Conservation (phyloP, 2,888 invertebrate species). For the Chrysotoxum bicinctum region DNA sequence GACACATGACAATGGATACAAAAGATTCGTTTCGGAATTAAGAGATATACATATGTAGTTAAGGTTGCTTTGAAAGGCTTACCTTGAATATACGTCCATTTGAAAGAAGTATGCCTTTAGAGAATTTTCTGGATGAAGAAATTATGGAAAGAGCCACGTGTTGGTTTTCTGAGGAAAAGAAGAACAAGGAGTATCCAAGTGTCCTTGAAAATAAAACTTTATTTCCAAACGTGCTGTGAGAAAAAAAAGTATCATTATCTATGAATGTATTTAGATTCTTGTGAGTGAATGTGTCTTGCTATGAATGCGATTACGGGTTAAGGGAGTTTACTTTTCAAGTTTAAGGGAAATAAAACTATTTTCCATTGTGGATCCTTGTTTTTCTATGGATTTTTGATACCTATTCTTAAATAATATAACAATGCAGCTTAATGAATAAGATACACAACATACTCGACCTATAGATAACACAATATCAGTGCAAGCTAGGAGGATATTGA, state of each 20-base stretch:
- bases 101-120: neutral
- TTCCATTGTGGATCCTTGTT: neutral
- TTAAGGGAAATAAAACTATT: neutral
- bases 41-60: neutral
- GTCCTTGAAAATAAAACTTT: neutral
- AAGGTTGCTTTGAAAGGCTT: neutral
- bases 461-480: no score
- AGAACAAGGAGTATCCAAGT: neutral
- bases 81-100: neutral
- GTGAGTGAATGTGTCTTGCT: neutral
- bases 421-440: no score
- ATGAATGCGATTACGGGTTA: neutral
- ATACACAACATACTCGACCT: no score
- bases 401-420: no score
- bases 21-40: neutral
- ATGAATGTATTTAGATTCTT: neutral
- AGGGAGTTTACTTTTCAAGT: neutral
- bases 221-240: neutral
- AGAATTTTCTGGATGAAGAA: neutral
- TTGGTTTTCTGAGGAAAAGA: neutral
- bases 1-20: neutral
- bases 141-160: constrained; percentile 15
- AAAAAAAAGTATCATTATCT: neutral
- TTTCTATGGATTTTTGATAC: no score
- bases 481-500: no score